These are phyloP conservation scores for Mesorhabditis spiculigera DNA, from an alignment of 2,888 invertebrate species.

Conservation along the genomic window DNA sequence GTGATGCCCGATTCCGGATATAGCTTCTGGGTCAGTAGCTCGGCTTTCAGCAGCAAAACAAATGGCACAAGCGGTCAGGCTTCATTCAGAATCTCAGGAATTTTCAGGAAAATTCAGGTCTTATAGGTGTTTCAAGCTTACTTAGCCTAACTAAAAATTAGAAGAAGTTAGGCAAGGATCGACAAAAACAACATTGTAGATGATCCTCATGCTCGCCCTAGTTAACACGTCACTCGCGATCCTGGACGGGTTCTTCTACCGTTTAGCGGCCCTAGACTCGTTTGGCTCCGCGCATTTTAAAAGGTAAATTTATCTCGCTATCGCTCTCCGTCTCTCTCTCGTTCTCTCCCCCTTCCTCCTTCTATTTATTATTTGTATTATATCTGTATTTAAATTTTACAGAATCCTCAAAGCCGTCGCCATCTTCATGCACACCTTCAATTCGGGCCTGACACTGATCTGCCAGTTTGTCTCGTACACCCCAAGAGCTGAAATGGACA, in stretches of 20 bases:
- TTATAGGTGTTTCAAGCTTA: no score
- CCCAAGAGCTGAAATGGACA: not conserved
- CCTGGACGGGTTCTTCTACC: not conserved
- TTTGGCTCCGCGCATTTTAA: not conserved
- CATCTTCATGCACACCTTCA: not conserved
- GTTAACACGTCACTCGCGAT: not conserved
- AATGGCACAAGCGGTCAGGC: no score
- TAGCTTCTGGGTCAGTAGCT: not conserved
- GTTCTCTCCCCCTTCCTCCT: not conserved
- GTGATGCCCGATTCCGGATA: not conserved
- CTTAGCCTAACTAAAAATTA: no score
- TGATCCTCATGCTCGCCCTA: not conserved
- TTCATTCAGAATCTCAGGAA: no score
- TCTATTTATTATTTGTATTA: no score
- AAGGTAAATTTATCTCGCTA: not conserved
- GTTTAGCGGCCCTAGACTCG: not conserved
- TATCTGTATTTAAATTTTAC: not conserved
- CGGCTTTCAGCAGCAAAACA: no score
- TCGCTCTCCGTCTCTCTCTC: no score
- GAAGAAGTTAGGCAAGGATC: no score
- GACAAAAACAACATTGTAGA: not conserved
- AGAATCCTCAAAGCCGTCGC: not conserved
- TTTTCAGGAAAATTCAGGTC: no score
- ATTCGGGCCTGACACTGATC: not conserved
- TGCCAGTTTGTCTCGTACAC: not conserved